These are phyloP conservation scores for Brevimyrus niger DNA, from an alignment of 2,113 vertebrate genomes.

Conservation along the genomic window DNA sequence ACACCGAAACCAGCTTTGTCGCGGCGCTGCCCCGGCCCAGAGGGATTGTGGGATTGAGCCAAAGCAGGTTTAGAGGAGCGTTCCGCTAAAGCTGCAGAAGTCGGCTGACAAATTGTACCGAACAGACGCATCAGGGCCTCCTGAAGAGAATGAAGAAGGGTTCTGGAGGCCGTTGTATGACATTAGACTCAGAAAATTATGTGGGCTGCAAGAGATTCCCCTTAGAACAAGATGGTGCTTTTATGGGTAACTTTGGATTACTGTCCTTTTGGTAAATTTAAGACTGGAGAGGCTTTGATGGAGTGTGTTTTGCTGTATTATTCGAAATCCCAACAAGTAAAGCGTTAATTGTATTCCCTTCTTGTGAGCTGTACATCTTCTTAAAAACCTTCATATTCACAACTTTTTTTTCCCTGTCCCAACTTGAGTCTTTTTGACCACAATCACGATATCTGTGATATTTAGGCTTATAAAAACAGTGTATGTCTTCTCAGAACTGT, in stretches of 20 bases:
- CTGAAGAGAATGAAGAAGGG: background rate
- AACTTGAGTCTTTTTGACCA: background rate
- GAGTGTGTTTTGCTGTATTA: background rate
- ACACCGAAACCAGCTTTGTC: background rate
- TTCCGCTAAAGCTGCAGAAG: background rate
- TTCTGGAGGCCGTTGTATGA: background rate
- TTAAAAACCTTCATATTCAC: background rate
- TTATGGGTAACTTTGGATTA: background rate
- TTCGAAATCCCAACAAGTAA: background rate
- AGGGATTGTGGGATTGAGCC: background rate
- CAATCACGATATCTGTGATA: background rate
- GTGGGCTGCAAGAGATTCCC: background rate
- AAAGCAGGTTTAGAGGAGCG: slow-evolving; percentile 1
- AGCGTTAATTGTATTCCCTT: background rate
- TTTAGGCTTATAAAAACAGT: background rate
- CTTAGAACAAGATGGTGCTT: background rate
- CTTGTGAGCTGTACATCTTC: background rate
- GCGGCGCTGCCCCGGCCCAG: background rate
- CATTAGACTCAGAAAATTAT: background rate
- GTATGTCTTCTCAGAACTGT: background rate
- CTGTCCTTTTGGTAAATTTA: background rate
- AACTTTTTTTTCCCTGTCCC: background rate
- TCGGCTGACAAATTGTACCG: background rate
- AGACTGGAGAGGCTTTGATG: background rate
- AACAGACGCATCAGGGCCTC: background rate